phyloP scores from a whole-genome alignment of 2,888 invertebrate genomes.

The Drosophila phalerata region DNA sequence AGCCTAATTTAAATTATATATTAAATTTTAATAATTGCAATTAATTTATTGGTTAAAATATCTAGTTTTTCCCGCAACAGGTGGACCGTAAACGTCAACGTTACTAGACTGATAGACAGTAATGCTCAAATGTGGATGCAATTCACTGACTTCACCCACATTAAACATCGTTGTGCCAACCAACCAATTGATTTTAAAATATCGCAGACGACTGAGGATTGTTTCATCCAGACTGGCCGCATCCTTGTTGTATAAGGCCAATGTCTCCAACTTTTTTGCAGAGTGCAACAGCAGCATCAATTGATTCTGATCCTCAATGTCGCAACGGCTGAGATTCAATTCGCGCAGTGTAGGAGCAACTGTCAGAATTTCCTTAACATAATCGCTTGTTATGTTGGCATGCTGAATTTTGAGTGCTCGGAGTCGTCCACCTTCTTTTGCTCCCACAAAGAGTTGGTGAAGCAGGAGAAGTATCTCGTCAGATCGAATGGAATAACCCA shows the following conservation, averaged over 20 bases:
- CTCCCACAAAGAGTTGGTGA: conserved; percentile 42
- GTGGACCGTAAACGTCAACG: conserved; percentile 40
- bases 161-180: conserved; percentile 36
- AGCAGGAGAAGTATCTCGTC: conserved; percentile 26
- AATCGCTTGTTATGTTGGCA: conserved; percentile 29
- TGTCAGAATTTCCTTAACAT: conserved; percentile 27
- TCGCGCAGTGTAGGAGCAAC: conserved; percentile 41
- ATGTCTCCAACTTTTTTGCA: conserved; percentile 35
- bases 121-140: conserved; percentile 43
- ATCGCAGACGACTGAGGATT: conserved; percentile 24
- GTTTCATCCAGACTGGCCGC: conserved; percentile 26
- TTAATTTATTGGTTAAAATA: conserved; percentile 25
- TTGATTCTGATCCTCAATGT: conserved; percentile 38
- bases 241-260: conserved; percentile 44
- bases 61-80: not conserved
- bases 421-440: conserved; percentile 33
- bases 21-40: not conserved
- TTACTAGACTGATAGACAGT: conserved; percentile 33
- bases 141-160: conserved; percentile 11
- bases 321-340: conserved; percentile 56
- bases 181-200: conserved; percentile 48
- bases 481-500: conserved; percentile 51
- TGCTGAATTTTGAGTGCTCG: conserved; percentile 54
- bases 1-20: not conserved
- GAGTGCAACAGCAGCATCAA: conserved; percentile 37